These are phyloP conservation scores for Macrosoma leucophasiata DNA, from an alignment of 2,888 invertebrate species.

Conservation along the genomic window DNA sequence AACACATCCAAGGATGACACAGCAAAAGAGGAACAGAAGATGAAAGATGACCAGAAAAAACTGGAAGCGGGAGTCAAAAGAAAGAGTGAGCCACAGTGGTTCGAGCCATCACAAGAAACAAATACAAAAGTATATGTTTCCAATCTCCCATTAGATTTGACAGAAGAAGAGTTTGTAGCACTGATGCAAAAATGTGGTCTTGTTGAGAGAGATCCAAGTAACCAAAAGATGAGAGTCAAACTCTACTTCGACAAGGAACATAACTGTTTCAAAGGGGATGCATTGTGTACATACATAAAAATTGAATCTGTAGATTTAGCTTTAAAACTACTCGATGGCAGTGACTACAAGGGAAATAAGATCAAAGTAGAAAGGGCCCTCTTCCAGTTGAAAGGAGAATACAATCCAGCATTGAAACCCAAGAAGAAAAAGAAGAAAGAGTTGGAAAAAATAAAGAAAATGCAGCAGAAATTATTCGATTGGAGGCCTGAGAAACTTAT, in stretches of 20 bases:
- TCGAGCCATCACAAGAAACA: constrained; percentile 87
- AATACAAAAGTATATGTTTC: constrained; percentile 98
- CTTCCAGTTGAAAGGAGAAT: constrained; percentile 95
- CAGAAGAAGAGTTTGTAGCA: constrained; percentile 91
- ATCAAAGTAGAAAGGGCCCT: constrained; percentile 93
- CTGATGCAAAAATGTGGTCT: constrained; percentile 98
- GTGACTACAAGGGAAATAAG: constrained; percentile 84
- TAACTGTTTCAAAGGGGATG: constrained; percentile 94
- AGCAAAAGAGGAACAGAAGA: constrained; percentile 40
- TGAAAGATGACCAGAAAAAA: constrained; percentile 43
- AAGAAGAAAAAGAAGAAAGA: constrained; percentile 93
- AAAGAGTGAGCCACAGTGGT: constrained; percentile 86
- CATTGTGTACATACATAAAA: constrained; percentile 96
- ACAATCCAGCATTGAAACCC: constrained; percentile 93
- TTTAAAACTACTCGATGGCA: constrained; percentile 92
- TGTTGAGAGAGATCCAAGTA: constrained; percentile 89
- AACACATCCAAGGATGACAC: constrained; percentile 57
- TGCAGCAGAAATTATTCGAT: constrained; percentile 96
- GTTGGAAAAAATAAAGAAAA: constrained; percentile 92
- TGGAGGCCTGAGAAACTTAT: constrained; percentile 96
- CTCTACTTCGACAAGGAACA: constrained; percentile 89
- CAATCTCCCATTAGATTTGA: constrained; percentile 91
- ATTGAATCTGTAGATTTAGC: constrained; percentile 97
- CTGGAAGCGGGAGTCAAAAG: constrained; percentile 71
- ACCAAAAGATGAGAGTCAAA: constrained; percentile 91